These are phyloP conservation scores for Melipona beecheii DNA, from an alignment of 2,888 invertebrate genomes.

Conservation along the genomic window DNA sequence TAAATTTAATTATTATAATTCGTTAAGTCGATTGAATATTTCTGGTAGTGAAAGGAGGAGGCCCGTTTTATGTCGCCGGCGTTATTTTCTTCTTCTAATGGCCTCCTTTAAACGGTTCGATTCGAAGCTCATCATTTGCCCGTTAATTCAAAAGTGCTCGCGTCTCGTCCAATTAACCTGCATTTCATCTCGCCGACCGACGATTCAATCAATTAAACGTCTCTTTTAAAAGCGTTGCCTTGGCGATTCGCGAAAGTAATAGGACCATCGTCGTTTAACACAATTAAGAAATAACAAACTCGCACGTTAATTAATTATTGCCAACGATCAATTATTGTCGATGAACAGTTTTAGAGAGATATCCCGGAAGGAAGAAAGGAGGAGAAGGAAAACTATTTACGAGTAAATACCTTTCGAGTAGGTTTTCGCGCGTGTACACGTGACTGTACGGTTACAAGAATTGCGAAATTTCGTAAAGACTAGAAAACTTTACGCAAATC, in stretches of 20 bases:
- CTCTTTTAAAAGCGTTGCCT: conserved; percentile 21
- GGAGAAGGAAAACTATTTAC: too few relatives aligned
- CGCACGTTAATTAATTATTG: conserved; percentile 35
- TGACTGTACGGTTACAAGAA: too few relatives aligned
- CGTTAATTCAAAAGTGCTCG: conserved; percentile 22
- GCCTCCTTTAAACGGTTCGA: conserved; percentile 4
- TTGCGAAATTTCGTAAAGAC: too few relatives aligned
- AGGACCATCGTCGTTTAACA: conserved; percentile 10
- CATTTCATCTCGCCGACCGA: conserved; percentile 16
- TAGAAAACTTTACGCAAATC: too few relatives aligned
- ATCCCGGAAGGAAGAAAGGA: background rate
- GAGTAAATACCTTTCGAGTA: too few relatives aligned
- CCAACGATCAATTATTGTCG: background rate
- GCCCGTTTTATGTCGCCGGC: background rate
- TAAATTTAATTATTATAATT: background rate
- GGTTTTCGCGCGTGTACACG: too few relatives aligned
- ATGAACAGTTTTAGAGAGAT: background rate
- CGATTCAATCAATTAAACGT: conserved; percentile 41
- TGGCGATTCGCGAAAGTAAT: conserved; percentile 6
- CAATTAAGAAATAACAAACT: conserved; percentile 12
- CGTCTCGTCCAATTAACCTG: conserved; percentile 47
- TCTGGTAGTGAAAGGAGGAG: background rate
- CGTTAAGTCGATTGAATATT: background rate
- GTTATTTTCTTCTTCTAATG: background rate
- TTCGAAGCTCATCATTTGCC: conserved; percentile 1